phyloP scores from a whole-genome alignment of 2,797 vertebrate species.

The Jordanella pulchra region DNA sequence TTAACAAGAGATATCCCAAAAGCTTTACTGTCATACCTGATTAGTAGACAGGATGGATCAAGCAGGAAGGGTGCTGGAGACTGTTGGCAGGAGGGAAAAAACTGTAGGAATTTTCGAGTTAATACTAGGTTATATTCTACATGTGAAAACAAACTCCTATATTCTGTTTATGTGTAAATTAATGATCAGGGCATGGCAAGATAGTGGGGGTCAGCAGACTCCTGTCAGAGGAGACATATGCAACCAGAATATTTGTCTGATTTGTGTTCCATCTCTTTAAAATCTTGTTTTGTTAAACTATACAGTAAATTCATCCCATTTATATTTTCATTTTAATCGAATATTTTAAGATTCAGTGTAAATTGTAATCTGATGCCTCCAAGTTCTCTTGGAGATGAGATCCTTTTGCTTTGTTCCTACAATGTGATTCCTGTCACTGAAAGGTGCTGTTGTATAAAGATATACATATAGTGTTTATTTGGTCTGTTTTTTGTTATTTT shows the following conservation, averaged over 20 bases:
- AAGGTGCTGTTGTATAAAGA: slow-evolving; percentile 38
- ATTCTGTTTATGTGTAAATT: background rate
- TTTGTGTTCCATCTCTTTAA: background rate
- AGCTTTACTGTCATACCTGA: background rate
- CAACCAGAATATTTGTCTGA: background rate
- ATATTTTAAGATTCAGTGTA: slow-evolving; percentile 6
- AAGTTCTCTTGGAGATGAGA: background rate
- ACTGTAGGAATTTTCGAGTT: background rate
- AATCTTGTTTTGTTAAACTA: background rate
- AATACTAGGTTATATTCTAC: background rate
- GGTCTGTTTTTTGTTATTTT: background rate
- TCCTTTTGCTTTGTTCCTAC: slow-evolving; percentile 12
- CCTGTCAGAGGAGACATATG: too few species aligned
- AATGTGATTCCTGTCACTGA: slow-evolving; percentile 45
- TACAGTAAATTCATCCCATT: background rate
- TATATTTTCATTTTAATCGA: background rate
- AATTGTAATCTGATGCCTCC: background rate
- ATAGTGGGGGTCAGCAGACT: too few species aligned
- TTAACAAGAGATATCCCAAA: background rate
- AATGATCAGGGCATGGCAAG: too few species aligned
- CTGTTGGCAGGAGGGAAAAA: background rate
- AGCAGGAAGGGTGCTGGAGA: background rate
- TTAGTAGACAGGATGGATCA: too few species aligned
- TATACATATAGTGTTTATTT: slow-evolving; percentile 22
- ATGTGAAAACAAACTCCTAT: background rate